phyloP scores from a whole-genome alignment of 2,888 invertebrate genomes.

The Drosophila mayaguana region DNA sequence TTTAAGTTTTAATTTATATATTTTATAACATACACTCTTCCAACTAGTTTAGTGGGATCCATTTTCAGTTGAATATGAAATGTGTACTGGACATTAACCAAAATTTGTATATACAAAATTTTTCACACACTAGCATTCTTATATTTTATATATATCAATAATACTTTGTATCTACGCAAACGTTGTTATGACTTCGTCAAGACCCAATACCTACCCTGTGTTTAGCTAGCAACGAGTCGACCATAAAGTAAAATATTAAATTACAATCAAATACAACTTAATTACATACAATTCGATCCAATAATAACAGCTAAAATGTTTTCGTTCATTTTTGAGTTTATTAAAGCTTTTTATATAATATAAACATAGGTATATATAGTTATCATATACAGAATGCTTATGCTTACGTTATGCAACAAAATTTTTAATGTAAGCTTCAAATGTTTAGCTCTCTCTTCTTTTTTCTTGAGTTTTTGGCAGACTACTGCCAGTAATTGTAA shows the following conservation, averaged over 20 bases:
- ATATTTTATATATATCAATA: neutral
- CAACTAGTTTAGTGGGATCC: conserved; percentile 49
- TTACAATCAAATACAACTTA: no score
- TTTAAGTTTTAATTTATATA: neutral
- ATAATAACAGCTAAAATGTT: neutral
- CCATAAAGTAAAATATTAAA: neutral
- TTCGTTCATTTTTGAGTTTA: conserved; percentile 6
- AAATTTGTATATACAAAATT: neutral
- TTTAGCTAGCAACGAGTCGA: neutral
- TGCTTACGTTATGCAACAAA: conserved; percentile 21
- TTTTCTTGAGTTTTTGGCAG: conserved; percentile 9
- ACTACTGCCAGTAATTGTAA: conserved; percentile 34
- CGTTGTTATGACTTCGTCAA: neutral
- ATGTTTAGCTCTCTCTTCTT: conserved; percentile 52
- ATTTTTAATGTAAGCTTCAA: conserved; percentile 58
- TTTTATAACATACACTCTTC: conserved; percentile 41
- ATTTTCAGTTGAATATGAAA: conserved; percentile 6
- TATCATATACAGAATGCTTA: conserved; percentile 29
- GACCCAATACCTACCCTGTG: neutral
- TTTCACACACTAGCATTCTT: no score
- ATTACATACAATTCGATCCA: neutral
- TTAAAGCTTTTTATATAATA: conserved; percentile 13
- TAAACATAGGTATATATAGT: conserved; percentile 6
- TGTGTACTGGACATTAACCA: neutral
- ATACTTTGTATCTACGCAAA: neutral